A percentile compares a stretch with the other conserved stretches of the same genome.
phyloP scores from a whole-genome alignment of 2,888 invertebrate species.

The Homarus gammarus region DNA sequence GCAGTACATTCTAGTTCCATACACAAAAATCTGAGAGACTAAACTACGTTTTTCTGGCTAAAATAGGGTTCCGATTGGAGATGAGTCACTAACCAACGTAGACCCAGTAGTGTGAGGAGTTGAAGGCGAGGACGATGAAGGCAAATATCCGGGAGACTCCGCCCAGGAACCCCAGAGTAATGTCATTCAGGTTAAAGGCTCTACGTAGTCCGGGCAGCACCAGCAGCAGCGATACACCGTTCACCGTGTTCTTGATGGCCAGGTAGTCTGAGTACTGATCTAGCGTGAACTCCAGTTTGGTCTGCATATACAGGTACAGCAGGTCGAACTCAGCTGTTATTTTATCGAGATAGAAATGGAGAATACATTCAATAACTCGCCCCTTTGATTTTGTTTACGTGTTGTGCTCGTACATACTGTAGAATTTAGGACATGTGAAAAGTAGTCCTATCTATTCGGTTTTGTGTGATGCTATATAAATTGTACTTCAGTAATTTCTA shows the following conservation, averaged over 20 bases:
- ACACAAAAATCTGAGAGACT: background rate
- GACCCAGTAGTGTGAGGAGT: background rate
- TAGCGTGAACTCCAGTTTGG: slow-evolving; percentile 25
- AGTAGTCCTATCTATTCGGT: no score
- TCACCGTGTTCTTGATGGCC: slow-evolving; percentile 47
- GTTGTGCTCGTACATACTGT: background rate
- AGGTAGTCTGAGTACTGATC: slow-evolving; percentile 39
- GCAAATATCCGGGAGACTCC: slow-evolving; percentile 25
- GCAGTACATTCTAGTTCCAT: background rate
- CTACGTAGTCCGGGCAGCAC: slow-evolving; percentile 30
- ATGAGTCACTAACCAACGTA: slow-evolving; percentile 19
- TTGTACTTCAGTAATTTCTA: no score
- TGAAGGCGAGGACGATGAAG: slow-evolving; percentile 37
- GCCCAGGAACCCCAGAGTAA: slow-evolving; percentile 34
- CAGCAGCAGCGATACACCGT: slow-evolving; percentile 39
- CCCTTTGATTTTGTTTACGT: slow-evolving; percentile 7
- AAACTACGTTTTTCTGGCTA: background rate
- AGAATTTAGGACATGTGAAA: background rate
- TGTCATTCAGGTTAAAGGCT: slow-evolving; percentile 23
- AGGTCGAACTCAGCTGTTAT: slow-evolving; percentile 54
- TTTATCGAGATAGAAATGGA: background rate
- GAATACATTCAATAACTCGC: no score
- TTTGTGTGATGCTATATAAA: no score
- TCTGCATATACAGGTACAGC: slow-evolving; percentile 60
- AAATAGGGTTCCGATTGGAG: no score